phyloP scores from a whole-genome alignment of 2,888 invertebrate species.

The Cataglyphis cursor region DNA sequence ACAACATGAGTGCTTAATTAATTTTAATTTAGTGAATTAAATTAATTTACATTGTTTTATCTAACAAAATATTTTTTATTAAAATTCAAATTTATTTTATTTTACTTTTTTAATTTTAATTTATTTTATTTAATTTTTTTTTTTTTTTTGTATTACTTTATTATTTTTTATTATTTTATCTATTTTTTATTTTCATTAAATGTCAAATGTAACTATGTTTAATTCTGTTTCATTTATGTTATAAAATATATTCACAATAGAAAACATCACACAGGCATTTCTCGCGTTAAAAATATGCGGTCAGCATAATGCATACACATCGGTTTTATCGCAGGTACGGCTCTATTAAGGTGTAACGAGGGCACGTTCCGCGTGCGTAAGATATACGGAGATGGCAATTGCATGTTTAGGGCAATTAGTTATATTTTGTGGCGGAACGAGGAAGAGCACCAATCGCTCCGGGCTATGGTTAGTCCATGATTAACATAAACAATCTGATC shows the following conservation, averaged over 20 bases:
- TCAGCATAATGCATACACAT: neutral
- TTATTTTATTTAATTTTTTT: too few species aligned
- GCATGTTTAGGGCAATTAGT: conserved; percentile 84
- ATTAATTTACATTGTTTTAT: neutral
- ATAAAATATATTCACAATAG: neutral
- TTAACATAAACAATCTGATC: neutral
- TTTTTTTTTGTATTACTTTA: too few species aligned
- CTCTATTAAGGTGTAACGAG: conserved; percentile 79
- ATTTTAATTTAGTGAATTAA: neutral
- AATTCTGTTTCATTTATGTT: neutral
- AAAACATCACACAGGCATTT: neutral
- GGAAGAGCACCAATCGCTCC: conserved; percentile 79
- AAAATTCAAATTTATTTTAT: neutral
- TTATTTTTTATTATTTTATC: too few species aligned
- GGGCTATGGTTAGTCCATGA: conserved; percentile 73
- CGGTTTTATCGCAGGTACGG: conserved; percentile 73
- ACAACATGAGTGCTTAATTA: neutral
- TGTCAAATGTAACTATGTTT: neutral
- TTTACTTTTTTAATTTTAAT: too few species aligned
- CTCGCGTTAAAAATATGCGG: neutral
- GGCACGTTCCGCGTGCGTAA: conserved; percentile 83
- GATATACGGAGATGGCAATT: conserved; percentile 84
- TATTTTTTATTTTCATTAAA: neutral
- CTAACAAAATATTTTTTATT: neutral
- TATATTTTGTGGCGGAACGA: conserved; percentile 82